Percentiles rank a stretch among this genome's conserved stretches.
Conservation (phyloP, 2,888 invertebrate species). For the Odontomyia ornata region DNA sequence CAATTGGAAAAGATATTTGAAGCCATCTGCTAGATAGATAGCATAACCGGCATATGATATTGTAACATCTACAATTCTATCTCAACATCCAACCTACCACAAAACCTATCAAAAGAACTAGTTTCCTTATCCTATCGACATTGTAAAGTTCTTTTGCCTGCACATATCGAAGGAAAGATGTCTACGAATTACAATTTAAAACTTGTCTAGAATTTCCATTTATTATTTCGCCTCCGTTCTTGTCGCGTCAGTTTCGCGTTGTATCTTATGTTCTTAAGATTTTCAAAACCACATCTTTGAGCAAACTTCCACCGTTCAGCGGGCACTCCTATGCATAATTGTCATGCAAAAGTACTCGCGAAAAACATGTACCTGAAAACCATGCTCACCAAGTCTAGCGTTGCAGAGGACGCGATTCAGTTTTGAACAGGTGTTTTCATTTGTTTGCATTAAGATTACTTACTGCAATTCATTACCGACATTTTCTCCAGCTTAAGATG, state of each 20-base stretch:
- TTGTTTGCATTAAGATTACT: slow-evolving; percentile 34
- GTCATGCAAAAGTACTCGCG: not conserved
- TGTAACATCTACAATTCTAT: too few species aligned
- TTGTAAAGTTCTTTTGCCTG: not conserved
- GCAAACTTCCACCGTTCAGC: too few species aligned
- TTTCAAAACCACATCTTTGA: too few species aligned
- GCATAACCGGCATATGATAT: too few species aligned
- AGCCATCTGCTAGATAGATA: too few species aligned
- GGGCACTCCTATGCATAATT: not conserved
- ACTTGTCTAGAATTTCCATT: slow-evolving; percentile 34
- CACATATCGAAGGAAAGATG: not conserved
- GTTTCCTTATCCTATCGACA: slow-evolving; percentile 15
- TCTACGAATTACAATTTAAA: slow-evolving; percentile 31
- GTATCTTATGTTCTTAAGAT: too few species aligned
- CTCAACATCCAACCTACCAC: too few species aligned
- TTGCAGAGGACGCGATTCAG: slow-evolving; percentile 9
- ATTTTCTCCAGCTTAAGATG: not conserved
- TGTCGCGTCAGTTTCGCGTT: too few species aligned
- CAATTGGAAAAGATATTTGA: too few species aligned
- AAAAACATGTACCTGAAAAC: slow-evolving; percentile 1
- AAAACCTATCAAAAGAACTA: slow-evolving; percentile 5
- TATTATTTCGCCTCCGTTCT: slow-evolving; percentile 37
- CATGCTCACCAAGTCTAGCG: not conserved
- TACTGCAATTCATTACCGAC: not conserved
- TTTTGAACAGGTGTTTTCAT: slow-evolving; percentile 38